Evolutionary conservation across 2,888 invertebrate genomes (phyloP).

Genomic region (Drosophila barbarae): DNA sequence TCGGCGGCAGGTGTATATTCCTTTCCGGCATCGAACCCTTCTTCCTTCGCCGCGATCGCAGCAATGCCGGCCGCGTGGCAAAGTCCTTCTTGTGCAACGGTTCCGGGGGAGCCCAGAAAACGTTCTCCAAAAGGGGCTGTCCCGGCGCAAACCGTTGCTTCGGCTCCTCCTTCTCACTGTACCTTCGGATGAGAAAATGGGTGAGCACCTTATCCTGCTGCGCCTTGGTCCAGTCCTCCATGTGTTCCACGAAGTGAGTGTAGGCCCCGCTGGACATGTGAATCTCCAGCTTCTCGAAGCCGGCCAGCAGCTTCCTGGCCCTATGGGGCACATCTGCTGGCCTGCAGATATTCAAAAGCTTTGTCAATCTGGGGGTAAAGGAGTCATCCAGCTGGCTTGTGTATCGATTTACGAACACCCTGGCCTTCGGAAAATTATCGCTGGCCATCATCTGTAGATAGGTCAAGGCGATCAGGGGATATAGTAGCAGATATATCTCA

Average conservation of each 20-base stretch:
- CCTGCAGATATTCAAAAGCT: conserved; percentile 30
- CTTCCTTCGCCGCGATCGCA: conserved; percentile 31
- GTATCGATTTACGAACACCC: conserved; percentile 22
- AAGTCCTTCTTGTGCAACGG: conserved; percentile 23
- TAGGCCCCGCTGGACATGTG: conserved; percentile 25
- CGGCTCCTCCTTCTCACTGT: neutral
- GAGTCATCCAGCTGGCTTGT: conserved; percentile 40
- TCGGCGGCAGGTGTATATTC: conserved; percentile 31
- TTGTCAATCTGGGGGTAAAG: conserved; percentile 36
- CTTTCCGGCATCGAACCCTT: conserved; percentile 21
- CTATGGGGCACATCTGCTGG: conserved; percentile 29
- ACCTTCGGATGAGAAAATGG: conserved; percentile 33
- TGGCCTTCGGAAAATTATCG: conserved; percentile 30
- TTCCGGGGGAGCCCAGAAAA: conserved; percentile 34
- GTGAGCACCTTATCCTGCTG: conserved; percentile 25
- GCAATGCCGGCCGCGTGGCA: neutral
- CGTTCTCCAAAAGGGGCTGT: conserved; percentile 4
- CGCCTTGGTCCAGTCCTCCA: conserved; percentile 26
- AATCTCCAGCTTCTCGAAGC: conserved; percentile 30
- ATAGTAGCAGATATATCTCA: conserved; percentile 46
- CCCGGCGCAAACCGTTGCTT: conserved; percentile 22
- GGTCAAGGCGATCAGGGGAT: conserved; percentile 39
- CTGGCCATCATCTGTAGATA: conserved; percentile 46
- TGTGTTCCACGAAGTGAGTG: neutral
- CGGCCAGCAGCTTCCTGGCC: conserved; percentile 40